Percentiles rank a stretch among this genome's conserved stretches.
Evolutionary conservation across 2,797 vertebrate species (phyloP).

Genomic region (Emydoidea blandingii): DNA sequence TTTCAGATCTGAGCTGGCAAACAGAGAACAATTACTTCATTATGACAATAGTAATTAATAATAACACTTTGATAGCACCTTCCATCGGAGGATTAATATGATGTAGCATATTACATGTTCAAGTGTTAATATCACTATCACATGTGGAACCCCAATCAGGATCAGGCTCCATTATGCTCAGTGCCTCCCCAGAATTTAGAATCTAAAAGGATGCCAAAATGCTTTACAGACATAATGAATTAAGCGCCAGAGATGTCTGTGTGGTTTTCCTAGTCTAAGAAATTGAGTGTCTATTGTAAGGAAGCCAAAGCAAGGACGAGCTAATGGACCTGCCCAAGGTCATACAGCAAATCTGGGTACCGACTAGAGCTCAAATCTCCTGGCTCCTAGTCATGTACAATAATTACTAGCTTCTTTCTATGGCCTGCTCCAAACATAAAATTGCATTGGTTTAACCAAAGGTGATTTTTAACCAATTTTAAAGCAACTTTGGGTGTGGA

Average conservation of each 20-base stretch:
- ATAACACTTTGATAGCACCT: not conserved
- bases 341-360: slow-evolving; percentile 51
- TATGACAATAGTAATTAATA: not conserved
- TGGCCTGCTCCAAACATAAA: slow-evolving; percentile 36
- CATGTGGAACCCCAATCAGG: not conserved
- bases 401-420: not conserved
- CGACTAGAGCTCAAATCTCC: slow-evolving; percentile 17
- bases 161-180: not conserved
- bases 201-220: slow-evolving; percentile 51
- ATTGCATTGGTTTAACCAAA: slow-evolving; percentile 46
- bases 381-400: slow-evolving; percentile 43
- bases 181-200: not conserved
- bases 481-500: slow-evolving; percentile 37
- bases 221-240: slow-evolving; percentile 29
- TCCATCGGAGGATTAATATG: not conserved
- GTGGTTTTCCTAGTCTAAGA: slow-evolving; percentile 64
- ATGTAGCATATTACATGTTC: too few species aligned
- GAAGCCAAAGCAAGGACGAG: slow-evolving; percentile 40
- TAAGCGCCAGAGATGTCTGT: slow-evolving; percentile 29
- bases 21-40: not conserved
- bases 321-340: slow-evolving; percentile 53
- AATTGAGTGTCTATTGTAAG: slow-evolving; percentile 60
- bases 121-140: not conserved
- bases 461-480: not conserved
- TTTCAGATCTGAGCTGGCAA: not conserved